Base-by-base conservation (phyloP, 2,797 vertebrate genomes). In the Pteropus rufus region DNA sequence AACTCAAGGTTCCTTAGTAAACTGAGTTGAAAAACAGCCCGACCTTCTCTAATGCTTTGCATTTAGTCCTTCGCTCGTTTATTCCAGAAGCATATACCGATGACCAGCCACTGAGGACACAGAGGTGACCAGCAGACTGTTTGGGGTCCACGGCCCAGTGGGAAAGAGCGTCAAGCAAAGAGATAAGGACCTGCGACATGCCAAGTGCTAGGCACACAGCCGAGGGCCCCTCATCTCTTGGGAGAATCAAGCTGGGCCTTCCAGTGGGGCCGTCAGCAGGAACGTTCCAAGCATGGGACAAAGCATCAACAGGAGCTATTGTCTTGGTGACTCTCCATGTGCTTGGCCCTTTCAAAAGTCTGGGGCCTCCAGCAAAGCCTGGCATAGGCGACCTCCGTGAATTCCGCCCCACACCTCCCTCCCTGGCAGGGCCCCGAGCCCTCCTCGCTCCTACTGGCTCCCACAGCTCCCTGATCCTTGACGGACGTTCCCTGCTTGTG, bases 351-450 rank as follows among this genome's bases (percentile, higher is more conserved):
- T 58, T 67, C 31, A 5, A 1, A 18, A 49, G 5, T 41, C 10
- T 0, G 0, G 5, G 9, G 10, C 21, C 1, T 39, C 18, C 16
- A 4, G n/a, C 16, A 29, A 21, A 12, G 7, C 7, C 44, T 0
- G 0, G 65, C 10, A 7, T 5, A 56, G n/a, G 69, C 31, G 4
- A 2, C 36, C 41, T 34, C 31, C 0, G 0, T 3, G 62, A n/a
- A 24, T 21, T 65, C 36, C n/a, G 23, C 39, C 23, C 14, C 3
- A 1, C 2, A 49, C 58, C 58, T 41, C 21, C 62, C 24, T 2
- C 29, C 62, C 15, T 5, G 16, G 3, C 46, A 39, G 29, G n/a
- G 26, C 26, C 18, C 8, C 9, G 26, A 0, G 2, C 18, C 44
- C 23, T n/a, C 41, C 39, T 70, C 39, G 7, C 9, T 39, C 44